A percentile compares a stretch with the other conserved stretches of the same genome.
These are phyloP conservation scores for Dromaius novaehollandiae DNA, from an alignment of 2,113 vertebrate species.

Conservation along the genomic window DNA sequence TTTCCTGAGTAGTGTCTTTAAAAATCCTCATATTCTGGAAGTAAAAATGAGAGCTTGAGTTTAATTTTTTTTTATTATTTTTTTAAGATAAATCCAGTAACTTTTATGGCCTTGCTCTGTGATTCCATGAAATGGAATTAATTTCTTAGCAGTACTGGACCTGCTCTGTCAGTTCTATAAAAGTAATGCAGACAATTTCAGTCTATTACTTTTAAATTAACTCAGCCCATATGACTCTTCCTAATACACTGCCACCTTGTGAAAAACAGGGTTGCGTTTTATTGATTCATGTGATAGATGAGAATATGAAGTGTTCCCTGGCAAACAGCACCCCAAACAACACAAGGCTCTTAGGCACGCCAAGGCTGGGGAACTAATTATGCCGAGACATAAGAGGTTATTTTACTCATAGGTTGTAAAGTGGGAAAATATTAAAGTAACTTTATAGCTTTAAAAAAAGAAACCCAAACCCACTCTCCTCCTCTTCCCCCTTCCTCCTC, in stretches of 20 bases:
- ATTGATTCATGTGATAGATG: slow-evolving; percentile 70
- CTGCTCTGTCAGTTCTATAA: slow-evolving; percentile 60
- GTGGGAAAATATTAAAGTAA: neutral
- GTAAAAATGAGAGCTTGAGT: neutral
- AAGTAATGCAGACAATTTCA: slow-evolving; percentile 67
- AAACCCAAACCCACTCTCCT: neutral
- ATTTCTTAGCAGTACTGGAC: slow-evolving; percentile 26
- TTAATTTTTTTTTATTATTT: neutral
- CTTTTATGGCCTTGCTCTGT: slow-evolving; percentile 13
- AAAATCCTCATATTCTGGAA: neutral
- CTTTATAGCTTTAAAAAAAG: neutral
- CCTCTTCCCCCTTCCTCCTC: neutral
- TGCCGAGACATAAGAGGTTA: neutral
- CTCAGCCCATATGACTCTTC: slow-evolving; percentile 61
- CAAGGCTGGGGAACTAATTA: slow-evolving; percentile 48
- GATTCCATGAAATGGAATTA: slow-evolving; percentile 23
- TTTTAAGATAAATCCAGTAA: slow-evolving; percentile 33
- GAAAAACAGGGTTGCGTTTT: slow-evolving; percentile 36
- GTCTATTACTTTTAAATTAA: slow-evolving; percentile 78
- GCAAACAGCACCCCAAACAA: slow-evolving; percentile 46
- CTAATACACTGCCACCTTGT: slow-evolving; percentile 59
- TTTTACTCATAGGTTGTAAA: neutral
- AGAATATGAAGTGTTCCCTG: slow-evolving; percentile 62
- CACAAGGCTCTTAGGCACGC: neutral
- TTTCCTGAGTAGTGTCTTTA: neutral